Base-by-base conservation (phyloP, 2,113 vertebrate genomes). In the Oceanodroma tethys region DNA sequence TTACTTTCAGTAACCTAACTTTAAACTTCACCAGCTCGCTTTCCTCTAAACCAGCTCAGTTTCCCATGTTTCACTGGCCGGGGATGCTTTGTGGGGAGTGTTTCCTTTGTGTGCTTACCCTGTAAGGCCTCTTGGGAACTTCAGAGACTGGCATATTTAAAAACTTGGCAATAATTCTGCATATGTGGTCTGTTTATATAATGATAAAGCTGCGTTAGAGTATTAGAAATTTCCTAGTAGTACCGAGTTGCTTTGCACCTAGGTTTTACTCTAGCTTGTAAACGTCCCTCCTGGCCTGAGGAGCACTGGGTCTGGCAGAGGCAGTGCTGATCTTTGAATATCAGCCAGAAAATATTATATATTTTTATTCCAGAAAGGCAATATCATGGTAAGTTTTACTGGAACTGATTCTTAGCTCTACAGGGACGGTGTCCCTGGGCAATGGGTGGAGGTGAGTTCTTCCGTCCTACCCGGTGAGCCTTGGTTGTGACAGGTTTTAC, bases 1-100 rank as follows among this genome's bases (percentile, higher is more conserved):
- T 96, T 95, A 89, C 81, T 95, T 95, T 85, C 82, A 88, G 56
- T 86, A 93, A 63, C 78, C 85, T 81, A 53, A 83, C 93, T 92
- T 90, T 67, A 91, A 67, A 45, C 70, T 79, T 87, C 58, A 52
- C 36, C 82, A 81, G 91, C 87, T 88, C 36, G 38, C 91, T 92
- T 95, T 93, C 7, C 8, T 81, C 70, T 85, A 55, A 73, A 74
- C 22, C 42, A 26, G 27, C 68, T 81, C n/a, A 1, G 34, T 88
- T 95, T 94, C 63, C 92, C 88, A 34, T 76, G 36, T 95, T 94
- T 94, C 56, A 11, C 29, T 25, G 55, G 55, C 56, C 13, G 2
- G 68, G 60, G 52, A 20, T 92, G 93, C 83, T 87, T 95, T 79
- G 66, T 48, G 81, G 65, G 86, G 86, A 80, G 65, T 9, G 52